Conservation (phyloP, 2,888 invertebrate species). For the Brenthis daphne region DNA sequence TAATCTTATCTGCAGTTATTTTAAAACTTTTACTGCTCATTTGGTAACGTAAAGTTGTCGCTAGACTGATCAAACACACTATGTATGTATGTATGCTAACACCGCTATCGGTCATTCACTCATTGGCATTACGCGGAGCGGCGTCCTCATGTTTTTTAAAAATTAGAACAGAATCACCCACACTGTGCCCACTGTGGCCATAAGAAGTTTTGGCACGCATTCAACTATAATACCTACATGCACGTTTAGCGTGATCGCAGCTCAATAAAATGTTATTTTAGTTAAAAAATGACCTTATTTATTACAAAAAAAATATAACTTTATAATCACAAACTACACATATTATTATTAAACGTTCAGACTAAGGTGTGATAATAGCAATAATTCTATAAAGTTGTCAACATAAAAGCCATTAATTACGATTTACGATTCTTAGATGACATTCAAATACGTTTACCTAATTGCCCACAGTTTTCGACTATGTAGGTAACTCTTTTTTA, state of each 20-base stretch:
- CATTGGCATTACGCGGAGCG: conserved; percentile 33
- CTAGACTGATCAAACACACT: conserved; percentile 26
- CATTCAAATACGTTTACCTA: too few relatives aligned
- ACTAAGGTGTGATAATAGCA: neutral
- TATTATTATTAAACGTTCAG: neutral
- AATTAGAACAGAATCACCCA: conserved; percentile 43
- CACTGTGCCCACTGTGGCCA: conserved; percentile 39
- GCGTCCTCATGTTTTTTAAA: conserved; percentile 48
- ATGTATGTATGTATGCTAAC: conserved; percentile 22
- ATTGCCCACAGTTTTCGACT: too few relatives aligned
- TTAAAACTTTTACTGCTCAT: conserved; percentile 13
- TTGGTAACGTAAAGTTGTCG: conserved; percentile 32
- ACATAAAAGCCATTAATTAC: neutral
- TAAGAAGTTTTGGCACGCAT: conserved; percentile 62
- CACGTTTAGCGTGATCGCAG: conserved; percentile 33
- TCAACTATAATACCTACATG: conserved; percentile 53
- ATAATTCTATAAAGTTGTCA: neutral
- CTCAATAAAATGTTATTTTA: conserved; percentile 18
- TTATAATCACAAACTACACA: neutral
- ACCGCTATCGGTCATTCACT: conserved; percentile 68
- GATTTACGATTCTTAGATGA: too few relatives aligned
- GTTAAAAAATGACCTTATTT: conserved; percentile 11
- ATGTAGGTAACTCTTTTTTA: too few relatives aligned
- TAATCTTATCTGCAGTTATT: neutral
- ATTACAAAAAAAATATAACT: conserved; percentile 6